phyloP scores from a whole-genome alignment of 2,797 vertebrate genomes.

The Graptemys geographica region DNA sequence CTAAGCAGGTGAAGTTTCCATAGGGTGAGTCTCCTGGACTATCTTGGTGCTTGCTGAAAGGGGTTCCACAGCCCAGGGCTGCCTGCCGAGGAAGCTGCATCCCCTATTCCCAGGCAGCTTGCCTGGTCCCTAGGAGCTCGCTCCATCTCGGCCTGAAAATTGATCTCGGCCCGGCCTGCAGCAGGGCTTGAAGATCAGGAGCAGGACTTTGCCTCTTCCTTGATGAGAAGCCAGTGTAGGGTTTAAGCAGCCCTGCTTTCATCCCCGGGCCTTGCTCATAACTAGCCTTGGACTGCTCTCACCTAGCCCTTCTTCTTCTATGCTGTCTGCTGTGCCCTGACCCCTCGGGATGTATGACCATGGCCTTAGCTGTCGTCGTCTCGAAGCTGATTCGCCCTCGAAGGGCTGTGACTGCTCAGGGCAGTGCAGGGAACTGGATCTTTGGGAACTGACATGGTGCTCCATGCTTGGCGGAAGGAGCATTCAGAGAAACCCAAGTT shows the following conservation, averaged over 20 bases:
- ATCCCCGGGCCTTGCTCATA: neutral
- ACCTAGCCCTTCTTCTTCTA: neutral
- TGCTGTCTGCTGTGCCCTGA: neutral
- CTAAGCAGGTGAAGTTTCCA: neutral
- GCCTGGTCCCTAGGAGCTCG: rapidly evolving
- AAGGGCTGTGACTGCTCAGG: neutral
- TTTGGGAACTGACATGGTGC: rapidly evolving
- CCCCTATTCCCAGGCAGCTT: neutral
- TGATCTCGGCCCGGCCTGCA: neutral
- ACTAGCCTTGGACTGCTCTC: neutral
- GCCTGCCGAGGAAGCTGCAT: rapidly evolving
- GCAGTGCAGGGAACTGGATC: neutral
- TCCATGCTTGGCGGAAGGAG: neutral
- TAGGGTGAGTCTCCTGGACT: neutral
- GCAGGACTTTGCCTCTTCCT: neutral
- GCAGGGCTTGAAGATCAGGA: rapidly evolving
- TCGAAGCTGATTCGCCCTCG: neutral
- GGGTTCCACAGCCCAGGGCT: neutral
- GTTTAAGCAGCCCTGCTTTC: neutral
- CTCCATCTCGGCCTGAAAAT: rapidly evolving
- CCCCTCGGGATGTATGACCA: neutral
- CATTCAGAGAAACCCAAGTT: neutral
- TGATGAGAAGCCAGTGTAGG: neutral
- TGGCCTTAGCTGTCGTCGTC: neutral
- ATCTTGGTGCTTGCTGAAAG: neutral